Evolutionary conservation across 2,888 invertebrate species (phyloP), one percentile per base, ranked within the genome.

Genomic region (Dorcus parallelipipedus): DNA sequence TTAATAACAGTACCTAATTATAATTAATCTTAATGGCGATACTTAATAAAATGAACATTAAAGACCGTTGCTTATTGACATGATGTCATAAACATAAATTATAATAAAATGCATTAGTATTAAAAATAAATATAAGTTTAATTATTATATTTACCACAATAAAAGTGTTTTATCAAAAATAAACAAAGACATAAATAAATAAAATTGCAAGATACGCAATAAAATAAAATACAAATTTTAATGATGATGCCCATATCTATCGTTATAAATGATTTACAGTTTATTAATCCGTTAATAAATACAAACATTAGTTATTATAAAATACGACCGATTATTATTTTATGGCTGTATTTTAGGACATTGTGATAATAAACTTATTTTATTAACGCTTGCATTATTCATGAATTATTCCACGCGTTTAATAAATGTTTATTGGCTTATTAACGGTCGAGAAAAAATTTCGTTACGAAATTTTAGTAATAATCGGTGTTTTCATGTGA

Each of bases 231-330:
- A 50, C 40, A 50, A 56, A 56, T 52, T 47, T 56, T 51, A 56
- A 56, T 52, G 56, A 56, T 47, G 43, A 33, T 55, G 23, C 52
- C 10, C 26, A 42, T 56, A 52, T 56, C 52, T 56, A 51, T 48
- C 68, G 73, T 73, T 72, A 71, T 70, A 66, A 65, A 67, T 75
- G 73, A 76, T 76, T 74, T 74, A 76, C 69, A 67, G 65, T 68
- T 67, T 71, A 73, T 73, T 74, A 76, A 75, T 73, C 72, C 73
- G 61, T 60, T 71, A 71, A 73, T 74, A 75, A 74, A 73, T 74
- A 72, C 71, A 73, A 73, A 73, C 74, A 74, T 75, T 76, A 74
- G 73, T 75, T 75, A 75, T 72, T 68, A 69, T 75, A 74, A 76
- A 73, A 73, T 75, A 75, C 71, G 71, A 66, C 65, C 73, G 71